phyloP scores from a whole-genome alignment of 1,140 invertebrate genomes.

The Drosophila navojoa region DNA sequence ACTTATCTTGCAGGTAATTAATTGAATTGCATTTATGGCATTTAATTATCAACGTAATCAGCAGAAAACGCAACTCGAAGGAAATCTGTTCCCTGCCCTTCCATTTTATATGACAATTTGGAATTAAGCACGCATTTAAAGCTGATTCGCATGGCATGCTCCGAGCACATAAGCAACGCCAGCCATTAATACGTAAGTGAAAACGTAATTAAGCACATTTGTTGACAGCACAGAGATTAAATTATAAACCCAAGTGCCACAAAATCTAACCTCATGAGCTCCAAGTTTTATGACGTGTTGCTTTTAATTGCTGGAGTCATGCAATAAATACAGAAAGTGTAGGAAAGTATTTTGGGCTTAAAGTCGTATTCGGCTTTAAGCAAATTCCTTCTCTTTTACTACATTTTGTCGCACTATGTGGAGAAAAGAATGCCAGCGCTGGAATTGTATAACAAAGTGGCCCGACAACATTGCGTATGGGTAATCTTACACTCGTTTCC shows the following conservation, averaged over 20 bases:
- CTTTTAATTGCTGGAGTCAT: slow-evolving; percentile 40
- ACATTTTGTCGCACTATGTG: slow-evolving; percentile 2
- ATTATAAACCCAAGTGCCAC: slow-evolving; percentile 22
- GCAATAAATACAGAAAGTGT: slow-evolving; percentile 19
- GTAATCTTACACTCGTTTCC: slow-evolving; percentile 67
- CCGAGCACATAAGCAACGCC: slow-evolving; percentile 17
- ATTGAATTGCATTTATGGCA: slow-evolving; percentile 17
- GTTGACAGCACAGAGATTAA: slow-evolving; percentile 41
- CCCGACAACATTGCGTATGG: slow-evolving; percentile 74
- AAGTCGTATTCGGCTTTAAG: slow-evolving; percentile 12
- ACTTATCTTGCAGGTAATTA: not conserved
- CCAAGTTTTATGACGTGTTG: slow-evolving; percentile 32
- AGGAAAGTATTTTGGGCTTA: slow-evolving; percentile 5
- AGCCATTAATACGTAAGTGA: slow-evolving; percentile 42
- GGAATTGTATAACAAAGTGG: slow-evolving; percentile 70
- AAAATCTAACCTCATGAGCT: slow-evolving; percentile 6
- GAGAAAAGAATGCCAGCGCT: not conserved
- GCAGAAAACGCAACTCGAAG: slow-evolving; percentile 9
- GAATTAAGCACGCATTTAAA: slow-evolving; percentile 1
- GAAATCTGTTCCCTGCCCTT: not conserved
- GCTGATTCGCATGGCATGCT: slow-evolving; percentile 30
- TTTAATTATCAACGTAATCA: slow-evolving; percentile 10
- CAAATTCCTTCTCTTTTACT: slow-evolving; percentile 4
- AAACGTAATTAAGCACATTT: slow-evolving; percentile 47
- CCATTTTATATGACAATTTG: slow-evolving; percentile 1